A percentile compares a stretch with the other conserved stretches of the same genome.
Evolutionary conservation across 2,113 vertebrate species (phyloP).

Genomic region (Tachycineta bicolor): DNA sequence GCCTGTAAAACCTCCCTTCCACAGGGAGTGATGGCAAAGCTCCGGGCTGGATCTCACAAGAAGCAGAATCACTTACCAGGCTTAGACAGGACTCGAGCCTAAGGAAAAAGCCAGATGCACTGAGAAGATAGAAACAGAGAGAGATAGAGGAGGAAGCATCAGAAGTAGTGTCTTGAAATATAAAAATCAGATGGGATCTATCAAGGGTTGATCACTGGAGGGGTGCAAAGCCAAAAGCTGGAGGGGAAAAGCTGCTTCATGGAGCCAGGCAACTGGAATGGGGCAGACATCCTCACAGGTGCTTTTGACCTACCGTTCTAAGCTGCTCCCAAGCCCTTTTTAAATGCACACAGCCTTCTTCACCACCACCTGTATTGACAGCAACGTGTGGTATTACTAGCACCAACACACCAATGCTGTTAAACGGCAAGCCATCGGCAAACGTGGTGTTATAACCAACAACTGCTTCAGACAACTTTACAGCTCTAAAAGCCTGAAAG

Average conservation of each 20-base stretch:
- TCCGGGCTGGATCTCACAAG: not conserved
- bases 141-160: not conserved
- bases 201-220: accelerated
- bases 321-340: not conserved
- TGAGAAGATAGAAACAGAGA: not conserved
- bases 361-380: not conserved
- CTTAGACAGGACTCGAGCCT: not conserved
- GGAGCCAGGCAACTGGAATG: not conserved
- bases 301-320: not conserved
- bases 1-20: not conserved
- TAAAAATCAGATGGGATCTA: not conserved
- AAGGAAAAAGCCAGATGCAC: not conserved
- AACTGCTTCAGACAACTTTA: not conserved
- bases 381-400: not conserved
- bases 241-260: not conserved
- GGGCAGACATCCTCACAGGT: not conserved
- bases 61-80: not conserved
- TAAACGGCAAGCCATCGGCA: not conserved
- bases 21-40: not conserved
- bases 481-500: constrained; percentile 19
- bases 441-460: not conserved
- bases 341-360: not conserved
- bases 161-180: not conserved
- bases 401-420: accelerated
- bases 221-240: not conserved